phyloP scores from a whole-genome alignment of 2,113 vertebrate species.

The Crotophaga sulcirostris region DNA sequence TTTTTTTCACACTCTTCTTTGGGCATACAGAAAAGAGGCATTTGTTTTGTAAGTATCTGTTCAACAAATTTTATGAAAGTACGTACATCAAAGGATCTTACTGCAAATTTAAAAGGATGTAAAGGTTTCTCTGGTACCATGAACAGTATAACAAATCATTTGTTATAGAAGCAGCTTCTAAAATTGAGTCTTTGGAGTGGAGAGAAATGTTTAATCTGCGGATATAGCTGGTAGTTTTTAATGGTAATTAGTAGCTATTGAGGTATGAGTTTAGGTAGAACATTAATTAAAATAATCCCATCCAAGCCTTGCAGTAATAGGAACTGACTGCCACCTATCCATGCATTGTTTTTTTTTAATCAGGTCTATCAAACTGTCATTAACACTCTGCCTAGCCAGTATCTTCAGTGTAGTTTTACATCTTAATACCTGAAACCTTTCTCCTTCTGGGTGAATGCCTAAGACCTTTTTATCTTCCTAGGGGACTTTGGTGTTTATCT shows the following conservation, averaged over 20 bases:
- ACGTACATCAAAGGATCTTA: conserved; percentile 30
- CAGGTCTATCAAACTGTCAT: not conserved
- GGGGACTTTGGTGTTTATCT: not conserved
- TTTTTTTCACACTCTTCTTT: not conserved
- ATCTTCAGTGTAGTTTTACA: conserved; percentile 20
- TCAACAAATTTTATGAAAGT: not conserved
- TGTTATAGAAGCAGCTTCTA: conserved; percentile 2
- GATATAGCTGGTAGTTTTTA: conserved; percentile 26
- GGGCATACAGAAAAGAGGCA: not conserved
- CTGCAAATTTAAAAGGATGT: not conserved
- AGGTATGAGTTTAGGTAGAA: conserved; percentile 41
- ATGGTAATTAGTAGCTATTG: conserved; percentile 45
- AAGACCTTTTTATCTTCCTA: not conserved
- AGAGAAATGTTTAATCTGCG: conserved; percentile 26
- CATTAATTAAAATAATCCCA: conserved; percentile 43
- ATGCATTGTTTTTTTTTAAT: not conserved
- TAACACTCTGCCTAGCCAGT: not conserved
- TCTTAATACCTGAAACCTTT: not conserved
- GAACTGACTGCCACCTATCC: conserved; percentile 22
- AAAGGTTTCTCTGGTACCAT: not conserved
- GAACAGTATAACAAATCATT: conserved; percentile 5
- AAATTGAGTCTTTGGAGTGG: conserved; percentile 32
- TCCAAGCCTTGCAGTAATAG: conserved; percentile 30
- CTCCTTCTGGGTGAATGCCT: not conserved
- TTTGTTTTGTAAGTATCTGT: not conserved